Base-by-base conservation (phyloP, 2,797 vertebrate species). In the Okamejei kenojei region DNA sequence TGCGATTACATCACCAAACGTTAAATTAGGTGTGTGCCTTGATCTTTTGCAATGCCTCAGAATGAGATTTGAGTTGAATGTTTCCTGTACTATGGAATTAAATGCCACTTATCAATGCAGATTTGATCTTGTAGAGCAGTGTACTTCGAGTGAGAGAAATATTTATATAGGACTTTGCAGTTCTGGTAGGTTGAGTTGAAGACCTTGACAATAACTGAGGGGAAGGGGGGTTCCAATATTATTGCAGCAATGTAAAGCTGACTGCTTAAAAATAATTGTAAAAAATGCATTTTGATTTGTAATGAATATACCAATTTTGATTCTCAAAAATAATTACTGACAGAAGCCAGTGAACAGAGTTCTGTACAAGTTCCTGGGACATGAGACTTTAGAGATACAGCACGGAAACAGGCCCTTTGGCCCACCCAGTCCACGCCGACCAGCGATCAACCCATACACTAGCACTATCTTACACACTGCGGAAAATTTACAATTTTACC, bases 1-100 rank as follows among this genome's bases (percentile, higher is more conserved):
- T 86, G 35, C 19, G n/a, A 68, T 32, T 65, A 7, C 54, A n/a
- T 6, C 29, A 32, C 23, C 63, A 65, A 86, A 86, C 61, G 6
- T n/a, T 63, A 88, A 68, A 88, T 23, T 35, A 35, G 17, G 8
- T 68, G 11, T 29, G 17, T 68, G 13, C 84, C 15, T 19, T 88
- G 29, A 19, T 65, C 4, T 19, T 32, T 88, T 9, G 32, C 26
- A 86, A 86, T 86, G 13, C 5, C 45, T 0, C 10, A 19, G 2
- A 26, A 82, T n/a, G 10, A 84, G 35, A 19, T 88, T 88, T 68
- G 84, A 88, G n/a, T 88, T 61, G 68, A 68, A 88, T 68, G 32
- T 21, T 88, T 35, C 61, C 19, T 17, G 61, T 65, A 19, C 54
- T 1, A 11, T 84, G 81, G 61, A 88, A 63, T 88, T 84, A 35